These are phyloP conservation scores for Eptesicus fuscus DNA, from an alignment of 2,113 vertebrate genomes.

Conservation along the genomic window DNA sequence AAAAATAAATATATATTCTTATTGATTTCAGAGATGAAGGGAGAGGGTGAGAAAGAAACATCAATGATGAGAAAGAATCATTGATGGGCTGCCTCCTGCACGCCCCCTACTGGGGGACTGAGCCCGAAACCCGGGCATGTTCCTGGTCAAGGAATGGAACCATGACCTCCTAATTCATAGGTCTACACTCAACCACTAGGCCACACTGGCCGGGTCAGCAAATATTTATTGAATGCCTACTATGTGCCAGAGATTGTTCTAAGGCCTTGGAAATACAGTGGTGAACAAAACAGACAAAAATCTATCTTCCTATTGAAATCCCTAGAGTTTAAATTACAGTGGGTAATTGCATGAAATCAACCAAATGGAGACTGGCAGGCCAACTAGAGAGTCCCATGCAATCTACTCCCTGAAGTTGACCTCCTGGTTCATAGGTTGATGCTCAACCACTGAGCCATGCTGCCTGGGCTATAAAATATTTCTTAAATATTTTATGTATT, in stretches of 20 bases:
- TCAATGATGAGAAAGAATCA: too few species aligned
- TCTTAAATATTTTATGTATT: neutral
- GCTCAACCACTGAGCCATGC: too few species aligned
- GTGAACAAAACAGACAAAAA: conserved; percentile 26
- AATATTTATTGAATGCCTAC: neutral
- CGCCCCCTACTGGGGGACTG: neutral
- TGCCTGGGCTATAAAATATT: too few species aligned
- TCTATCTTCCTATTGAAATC: neutral
- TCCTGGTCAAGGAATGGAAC: neutral
- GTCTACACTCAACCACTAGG: neutral
- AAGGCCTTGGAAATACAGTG: neutral
- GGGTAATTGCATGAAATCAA: neutral
- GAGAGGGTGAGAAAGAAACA: too few species aligned
- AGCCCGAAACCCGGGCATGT: neutral
- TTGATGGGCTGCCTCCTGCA: neutral
- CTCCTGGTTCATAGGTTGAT: too few species aligned
- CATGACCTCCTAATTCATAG: neutral
- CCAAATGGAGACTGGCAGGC: neutral
- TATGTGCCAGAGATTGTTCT: neutral
- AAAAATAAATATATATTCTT: too few species aligned
- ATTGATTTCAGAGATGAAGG: too few species aligned
- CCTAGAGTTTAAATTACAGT: conserved; percentile 17
- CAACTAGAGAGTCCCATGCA: neutral
- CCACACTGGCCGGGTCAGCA: neutral
- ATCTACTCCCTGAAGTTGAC: neutral